phyloP scores from a whole-genome alignment of 2,888 invertebrate species.

The Eulithis testata region DNA sequence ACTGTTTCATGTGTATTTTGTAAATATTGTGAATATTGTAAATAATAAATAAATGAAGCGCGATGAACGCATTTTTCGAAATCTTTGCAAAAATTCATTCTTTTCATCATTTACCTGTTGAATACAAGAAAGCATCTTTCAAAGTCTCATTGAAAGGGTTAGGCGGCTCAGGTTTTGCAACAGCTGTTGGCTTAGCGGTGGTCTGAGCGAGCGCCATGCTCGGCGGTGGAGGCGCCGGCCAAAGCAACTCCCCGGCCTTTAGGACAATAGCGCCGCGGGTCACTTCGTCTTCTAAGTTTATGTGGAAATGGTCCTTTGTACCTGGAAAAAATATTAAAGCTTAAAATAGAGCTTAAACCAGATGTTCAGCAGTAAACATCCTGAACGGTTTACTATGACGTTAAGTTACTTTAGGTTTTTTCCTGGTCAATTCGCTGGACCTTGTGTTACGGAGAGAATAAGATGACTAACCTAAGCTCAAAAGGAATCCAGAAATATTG shows the following conservation, averaged over 20 bases:
- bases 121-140: slow-evolving; percentile 87
- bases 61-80: no score
- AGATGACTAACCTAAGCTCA: slow-evolving; percentile 88
- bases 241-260: slow-evolving; percentile 89
- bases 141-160: slow-evolving; percentile 89
- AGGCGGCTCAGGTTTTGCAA: slow-evolving; percentile 73
- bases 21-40: no score
- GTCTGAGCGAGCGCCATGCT: slow-evolving; percentile 57
- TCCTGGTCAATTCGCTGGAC: no score
- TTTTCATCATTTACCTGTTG: slow-evolving; percentile 81
- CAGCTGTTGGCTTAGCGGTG: slow-evolving; percentile 79
- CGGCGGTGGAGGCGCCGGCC: slow-evolving; percentile 91
- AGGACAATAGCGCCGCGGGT: slow-evolving; percentile 92
- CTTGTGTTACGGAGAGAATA: not conserved
- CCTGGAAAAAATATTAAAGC: slow-evolving; percentile 68
- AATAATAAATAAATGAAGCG: no score
- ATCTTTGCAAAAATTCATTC: not conserved
- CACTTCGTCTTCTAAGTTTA: slow-evolving; percentile 94
- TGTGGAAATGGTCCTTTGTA: slow-evolving; percentile 90
- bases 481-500: slow-evolving; percentile 93
- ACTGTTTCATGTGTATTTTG: no score
- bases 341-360: no score
- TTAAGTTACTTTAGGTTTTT: no score
- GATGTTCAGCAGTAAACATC: no score
- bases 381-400: no score